phyloP scores from a whole-genome alignment of 64 coral and sea anemone genomes.

The Cladopsammia gracilis region DNA sequence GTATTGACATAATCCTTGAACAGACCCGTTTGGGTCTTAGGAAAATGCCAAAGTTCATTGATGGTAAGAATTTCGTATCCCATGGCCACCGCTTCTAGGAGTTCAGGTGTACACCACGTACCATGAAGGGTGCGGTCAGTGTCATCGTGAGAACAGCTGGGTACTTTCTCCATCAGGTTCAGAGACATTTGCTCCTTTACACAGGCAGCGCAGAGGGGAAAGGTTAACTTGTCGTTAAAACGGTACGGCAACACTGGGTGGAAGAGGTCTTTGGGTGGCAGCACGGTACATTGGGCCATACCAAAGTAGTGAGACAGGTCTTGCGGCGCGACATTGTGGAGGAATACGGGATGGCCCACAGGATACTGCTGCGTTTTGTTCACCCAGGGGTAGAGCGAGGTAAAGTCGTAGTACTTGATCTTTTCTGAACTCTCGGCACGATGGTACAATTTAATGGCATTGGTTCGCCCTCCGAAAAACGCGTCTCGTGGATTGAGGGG shows the following conservation, averaged over 20 bases:
- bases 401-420: neutral
- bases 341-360: neutral
- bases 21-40: neutral
- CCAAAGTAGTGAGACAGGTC: conserved; percentile 9
- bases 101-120: neutral
- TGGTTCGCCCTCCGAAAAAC: conserved; percentile 12
- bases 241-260: conserved; percentile 7
- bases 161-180: neutral
- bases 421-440: neutral
- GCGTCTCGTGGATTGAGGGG: conserved; percentile 5
- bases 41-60: neutral
- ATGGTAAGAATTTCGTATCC: neutral
- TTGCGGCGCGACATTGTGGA: neutral
- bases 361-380: neutral
- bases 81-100: neutral
- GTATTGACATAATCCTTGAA: neutral
- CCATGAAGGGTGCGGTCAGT: neutral
- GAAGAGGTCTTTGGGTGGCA: neutral
- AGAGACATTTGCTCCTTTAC: neutral
- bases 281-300: neutral
- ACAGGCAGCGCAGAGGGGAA: conserved; percentile 8
- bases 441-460: conserved; percentile 25
- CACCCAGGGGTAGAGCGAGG: neutral
- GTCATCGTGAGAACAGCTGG: neutral
- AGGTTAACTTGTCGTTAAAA: neutral